Conservation (phyloP, 2,888 invertebrate species). For the Omphaloscelis lunosa region DNA sequence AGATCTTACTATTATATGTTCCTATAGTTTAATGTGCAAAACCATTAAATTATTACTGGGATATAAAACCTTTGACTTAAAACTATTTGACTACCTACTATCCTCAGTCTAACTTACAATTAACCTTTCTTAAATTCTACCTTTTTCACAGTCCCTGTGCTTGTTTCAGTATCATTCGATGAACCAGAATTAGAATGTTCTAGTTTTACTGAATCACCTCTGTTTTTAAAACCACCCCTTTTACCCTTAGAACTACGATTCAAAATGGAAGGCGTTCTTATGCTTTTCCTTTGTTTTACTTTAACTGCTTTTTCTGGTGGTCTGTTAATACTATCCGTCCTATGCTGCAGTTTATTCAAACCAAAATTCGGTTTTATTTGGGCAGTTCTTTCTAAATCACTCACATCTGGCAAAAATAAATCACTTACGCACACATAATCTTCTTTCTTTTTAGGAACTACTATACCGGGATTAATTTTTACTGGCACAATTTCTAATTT, state of each 20-base stretch:
- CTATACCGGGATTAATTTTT: slow-evolving; percentile 80
- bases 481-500: slow-evolving; percentile 87
- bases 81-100: slow-evolving; percentile 18
- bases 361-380: slow-evolving; percentile 87
- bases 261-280: slow-evolving; percentile 79
- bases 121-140: slow-evolving; percentile 78
- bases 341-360: slow-evolving; percentile 83
- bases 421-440: slow-evolving; percentile 85
- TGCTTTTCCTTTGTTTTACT: slow-evolving; percentile 80
- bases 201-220: slow-evolving; percentile 77
- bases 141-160: slow-evolving; percentile 87
- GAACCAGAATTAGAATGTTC: slow-evolving; percentile 91
- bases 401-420: slow-evolving; percentile 82
- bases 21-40: slow-evolving; percentile 33
- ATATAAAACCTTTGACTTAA: slow-evolving; percentile 22
- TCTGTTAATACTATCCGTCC: slow-evolving; percentile 86
- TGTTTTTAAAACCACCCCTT: slow-evolving; percentile 72
- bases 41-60: slow-evolving; percentile 13
- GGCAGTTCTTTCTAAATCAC: slow-evolving; percentile 82
- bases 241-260: slow-evolving; percentile 77
- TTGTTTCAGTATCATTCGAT: slow-evolving; percentile 89
- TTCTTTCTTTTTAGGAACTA: slow-evolving; percentile 78
- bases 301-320: slow-evolving; percentile 86
- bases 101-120: slow-evolving; percentile 43
- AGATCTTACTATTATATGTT: slow-evolving; percentile 59